Base-by-base conservation (phyloP, 2,888 invertebrate genomes). In the Drepanosiphum platanoidis region DNA sequence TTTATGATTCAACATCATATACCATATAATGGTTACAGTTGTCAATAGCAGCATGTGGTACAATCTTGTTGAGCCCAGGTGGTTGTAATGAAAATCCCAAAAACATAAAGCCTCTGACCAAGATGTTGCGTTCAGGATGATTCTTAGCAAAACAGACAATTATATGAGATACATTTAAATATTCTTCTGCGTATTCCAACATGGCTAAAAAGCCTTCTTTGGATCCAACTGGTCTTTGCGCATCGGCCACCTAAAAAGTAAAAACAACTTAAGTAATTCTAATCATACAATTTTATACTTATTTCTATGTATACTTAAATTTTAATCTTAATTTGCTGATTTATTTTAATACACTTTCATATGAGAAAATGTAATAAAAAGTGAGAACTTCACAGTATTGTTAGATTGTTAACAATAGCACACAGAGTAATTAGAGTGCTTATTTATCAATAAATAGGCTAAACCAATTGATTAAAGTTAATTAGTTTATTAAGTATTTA, bases 101-200 rank as follows among this genome's bases (percentile, higher is more conserved):
- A 91, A 97, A 97, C 95, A 97, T 96, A 93, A 98, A 98, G 58
- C 97, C 97, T 88, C 97, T 94, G 87, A 98, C 94, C 89, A 98
- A 92, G 88, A 94, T 94, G 81, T 94, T 92, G 91, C 96, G 93
- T 89, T 98, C 97, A 78, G 93, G 90, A 82, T 96, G 93, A 89
- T 94, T 94, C 91, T 96, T 96, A 88, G 93, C 93, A 90, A 97
- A 93, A 91, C 95, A 95, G 86, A 94, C 93, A 88, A 95, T 92
- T 89, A 95, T 94, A 89, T 95, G 93, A 88, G 92, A 92, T 90
- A 96, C 96, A 87, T 94, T 93, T 82, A 98, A 93, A 87, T 95
- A 93, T 89, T 98, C 98, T 90, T 98, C 98, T 82, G 97, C 98
- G 89, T 97, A 97, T 92, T 98, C 98, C 88, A 98, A 91, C 82